Evolutionary conservation across 2,888 invertebrate species (phyloP), one percentile per base, ranked within the genome.

Genomic region (Stenodema calcarata): DNA sequence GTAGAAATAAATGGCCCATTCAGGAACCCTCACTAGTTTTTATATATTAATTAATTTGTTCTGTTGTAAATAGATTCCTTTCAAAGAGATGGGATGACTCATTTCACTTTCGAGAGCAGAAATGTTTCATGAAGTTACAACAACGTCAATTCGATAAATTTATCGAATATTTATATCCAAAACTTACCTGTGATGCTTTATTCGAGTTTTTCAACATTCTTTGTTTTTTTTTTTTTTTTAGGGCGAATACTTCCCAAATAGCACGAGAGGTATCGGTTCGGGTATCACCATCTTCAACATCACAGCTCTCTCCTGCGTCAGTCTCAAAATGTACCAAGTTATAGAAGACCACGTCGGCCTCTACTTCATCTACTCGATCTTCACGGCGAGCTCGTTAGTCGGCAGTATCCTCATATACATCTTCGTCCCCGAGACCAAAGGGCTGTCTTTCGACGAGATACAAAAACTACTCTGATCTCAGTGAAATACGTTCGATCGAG

Each of bases 401-500:
- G 88, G 89, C 6, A 81, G 87, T 44, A 79, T 87, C 2, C 73
- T 86, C 18, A 89, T 89, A 69, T 89, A 88, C 62, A 73, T 88
- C n/a, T 79, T 85, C 27, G 75, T 89, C 27, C 95, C 95, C 0
- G 95, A 95, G 91, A 95, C 95, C 2, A 95, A 94, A 90, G 94
- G 94, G 85, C 94, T 94, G 89, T 94, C 94, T 2, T 92, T 95
- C 90, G 92, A 94, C 73, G 93, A 94, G 90, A 95, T 95, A 89
- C 95, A 95, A 84, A 84, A 84, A 35, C 75, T 84, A 0, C 73
- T 84, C 12, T 73, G 14, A 62, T 82, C 6, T 23, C 62, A 12
- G 23, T 27, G 16, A 2, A 54, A 23, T 35, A 35, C 35, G n/a
- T n/a, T n/a, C n/a, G 7, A 35, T 35, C 54, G 35, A 35, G 7